phyloP scores from a whole-genome alignment of 1,140 invertebrate species.

The Meloidogyne floridensis region DNA sequence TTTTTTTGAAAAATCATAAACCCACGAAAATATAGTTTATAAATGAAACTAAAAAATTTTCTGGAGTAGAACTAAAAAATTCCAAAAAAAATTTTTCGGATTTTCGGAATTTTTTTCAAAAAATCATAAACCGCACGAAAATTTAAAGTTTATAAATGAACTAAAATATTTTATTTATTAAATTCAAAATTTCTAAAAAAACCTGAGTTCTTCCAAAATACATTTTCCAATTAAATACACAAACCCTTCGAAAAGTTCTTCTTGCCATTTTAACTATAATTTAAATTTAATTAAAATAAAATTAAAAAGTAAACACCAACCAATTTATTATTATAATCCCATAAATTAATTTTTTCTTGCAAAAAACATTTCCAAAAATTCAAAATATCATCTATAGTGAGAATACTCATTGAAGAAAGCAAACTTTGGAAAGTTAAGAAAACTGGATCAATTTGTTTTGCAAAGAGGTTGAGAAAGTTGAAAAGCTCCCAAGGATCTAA shows the following conservation, averaged over 20 bases:
- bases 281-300: background rate
- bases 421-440: background rate
- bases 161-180: no score
- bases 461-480: background rate
- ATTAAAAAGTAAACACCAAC: background rate
- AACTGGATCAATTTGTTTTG: background rate
- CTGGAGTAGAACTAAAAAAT: no score
- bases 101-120: no score
- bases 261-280: background rate
- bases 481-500: background rate
- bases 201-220: background rate
- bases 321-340: conserved; percentile 3
- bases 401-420: background rate
- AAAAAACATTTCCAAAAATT: background rate
- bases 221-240: background rate
- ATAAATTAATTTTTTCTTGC: conserved; percentile 3
- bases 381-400: background rate
- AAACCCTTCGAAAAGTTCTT: background rate
- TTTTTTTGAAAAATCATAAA: no score
- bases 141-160: no score
- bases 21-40: no score
- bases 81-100: no score
- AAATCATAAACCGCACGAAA: no score
- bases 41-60: no score
- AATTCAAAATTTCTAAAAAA: no score